phyloP scores from a whole-genome alignment of 1,140 invertebrate species.

The Drosophila kohkoa region DNA sequence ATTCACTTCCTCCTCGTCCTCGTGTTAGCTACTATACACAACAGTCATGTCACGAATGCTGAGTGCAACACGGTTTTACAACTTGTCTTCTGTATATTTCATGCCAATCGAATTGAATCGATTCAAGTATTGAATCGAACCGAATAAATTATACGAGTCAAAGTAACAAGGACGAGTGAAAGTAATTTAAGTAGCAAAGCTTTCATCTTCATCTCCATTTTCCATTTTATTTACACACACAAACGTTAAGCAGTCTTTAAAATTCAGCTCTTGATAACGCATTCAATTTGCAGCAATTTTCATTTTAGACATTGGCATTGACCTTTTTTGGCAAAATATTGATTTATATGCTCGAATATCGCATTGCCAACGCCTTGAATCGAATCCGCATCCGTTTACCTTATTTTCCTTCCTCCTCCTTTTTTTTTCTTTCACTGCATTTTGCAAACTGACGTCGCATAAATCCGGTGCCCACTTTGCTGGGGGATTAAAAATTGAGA shows the following conservation, averaged over 20 bases:
- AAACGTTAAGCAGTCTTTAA: neutral
- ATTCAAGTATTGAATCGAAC: slow-evolving; percentile 37
- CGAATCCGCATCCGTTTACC: slow-evolving; percentile 35
- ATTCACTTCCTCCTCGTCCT: slow-evolving; percentile 14
- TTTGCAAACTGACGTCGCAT: slow-evolving; percentile 38
- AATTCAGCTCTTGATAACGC: slow-evolving; percentile 1
- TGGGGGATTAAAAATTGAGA: slow-evolving; percentile 43
- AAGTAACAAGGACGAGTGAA: neutral
- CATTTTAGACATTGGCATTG: slow-evolving; percentile 31
- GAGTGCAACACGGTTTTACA: slow-evolving; percentile 49
- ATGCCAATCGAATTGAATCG: slow-evolving; percentile 49
- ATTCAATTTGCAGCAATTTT: slow-evolving; percentile 64
- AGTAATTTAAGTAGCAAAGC: neutral
- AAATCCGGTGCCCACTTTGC: slow-evolving; percentile 30
- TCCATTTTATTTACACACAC: neutral
- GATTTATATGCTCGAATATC: slow-evolving; percentile 52
- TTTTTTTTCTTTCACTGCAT: no score
- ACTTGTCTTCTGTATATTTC: slow-evolving; percentile 64
- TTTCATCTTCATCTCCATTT: neutral
- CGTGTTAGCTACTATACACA: slow-evolving; percentile 30
- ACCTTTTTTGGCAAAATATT: slow-evolving; percentile 63
- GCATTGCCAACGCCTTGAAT: slow-evolving; percentile 3
- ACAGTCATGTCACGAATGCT: slow-evolving; percentile 30
- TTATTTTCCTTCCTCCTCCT: neutral
- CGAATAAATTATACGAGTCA: slow-evolving; percentile 22